Percentiles rank a stretch among this genome's conserved stretches.
Evolutionary conservation across 92 coral and sea anemone species (phyloP).

Genomic region (Paramuricea clavata): DNA sequence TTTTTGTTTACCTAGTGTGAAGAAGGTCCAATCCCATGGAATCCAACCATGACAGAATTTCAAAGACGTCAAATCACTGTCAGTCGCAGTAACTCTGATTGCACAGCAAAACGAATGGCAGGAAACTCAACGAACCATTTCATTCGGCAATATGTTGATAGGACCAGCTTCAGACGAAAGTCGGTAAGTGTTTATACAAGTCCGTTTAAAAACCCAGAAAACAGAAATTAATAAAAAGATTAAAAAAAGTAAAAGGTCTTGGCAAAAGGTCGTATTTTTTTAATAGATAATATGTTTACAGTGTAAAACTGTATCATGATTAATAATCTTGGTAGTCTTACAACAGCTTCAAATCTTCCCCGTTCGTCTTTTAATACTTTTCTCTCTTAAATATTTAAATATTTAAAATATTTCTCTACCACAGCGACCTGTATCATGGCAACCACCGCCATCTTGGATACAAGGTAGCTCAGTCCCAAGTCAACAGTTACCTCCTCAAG

Average conservation of each 20-base stretch:
- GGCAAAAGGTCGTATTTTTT: not conserved
- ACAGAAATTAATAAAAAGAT: not conserved
- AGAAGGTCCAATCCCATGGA: conserved; percentile 78
- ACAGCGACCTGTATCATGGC: conserved; percentile 99
- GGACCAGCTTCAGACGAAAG: conserved; percentile 89
- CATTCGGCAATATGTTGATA: conserved; percentile 88
- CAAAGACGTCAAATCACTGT: conserved; percentile 82
- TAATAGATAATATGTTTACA: no score
- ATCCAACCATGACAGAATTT: conserved; percentile 70
- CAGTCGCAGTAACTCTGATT: conserved; percentile 98
- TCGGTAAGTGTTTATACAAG: conserved; percentile 23
- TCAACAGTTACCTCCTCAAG: conserved; percentile 19
- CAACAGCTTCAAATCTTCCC: not conserved
- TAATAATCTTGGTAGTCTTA: not conserved
- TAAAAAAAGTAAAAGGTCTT: not conserved
- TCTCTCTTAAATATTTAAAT: not conserved
- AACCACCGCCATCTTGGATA: conserved; percentile 73
- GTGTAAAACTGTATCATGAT: no score
- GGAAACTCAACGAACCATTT: conserved; percentile 72
- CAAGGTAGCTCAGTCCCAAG: conserved; percentile 52
- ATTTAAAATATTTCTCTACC: not conserved
- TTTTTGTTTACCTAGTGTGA: conserved; percentile 68
- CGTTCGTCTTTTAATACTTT: not conserved
- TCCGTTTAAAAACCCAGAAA: no score
- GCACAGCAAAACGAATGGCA: conserved; percentile 94